phyloP scores from a whole-genome alignment of 1,140 invertebrate species.

The Cotesia vestalis region DNA sequence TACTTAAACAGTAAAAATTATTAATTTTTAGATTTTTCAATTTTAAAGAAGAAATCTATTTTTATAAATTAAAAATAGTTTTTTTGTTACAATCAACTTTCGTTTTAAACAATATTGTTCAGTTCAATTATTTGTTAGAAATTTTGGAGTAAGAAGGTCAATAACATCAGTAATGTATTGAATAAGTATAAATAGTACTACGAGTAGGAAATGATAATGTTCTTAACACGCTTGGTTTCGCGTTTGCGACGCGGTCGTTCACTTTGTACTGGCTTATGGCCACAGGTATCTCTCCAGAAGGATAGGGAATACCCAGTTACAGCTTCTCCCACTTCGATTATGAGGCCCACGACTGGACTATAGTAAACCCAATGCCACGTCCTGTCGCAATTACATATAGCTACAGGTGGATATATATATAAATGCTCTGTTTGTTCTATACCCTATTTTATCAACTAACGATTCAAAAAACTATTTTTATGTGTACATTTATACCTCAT shows the following conservation, averaged over 20 bases:
- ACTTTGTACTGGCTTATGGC: constrained; percentile 52
- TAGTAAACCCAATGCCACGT: constrained; percentile 19
- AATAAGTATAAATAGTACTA: constrained; percentile 1
- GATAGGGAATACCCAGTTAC: constrained; percentile 43
- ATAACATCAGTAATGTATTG: background rate
- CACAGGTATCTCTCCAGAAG: constrained; percentile 37
- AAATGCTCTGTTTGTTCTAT: too few relatives aligned
- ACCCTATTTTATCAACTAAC: too few relatives aligned
- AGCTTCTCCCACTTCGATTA: constrained; percentile 48
- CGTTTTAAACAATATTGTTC: too few relatives aligned
- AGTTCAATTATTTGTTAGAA: too few relatives aligned
- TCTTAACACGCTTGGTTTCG: constrained; percentile 34
- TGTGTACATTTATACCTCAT: too few relatives aligned
- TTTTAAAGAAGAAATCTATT: too few relatives aligned
- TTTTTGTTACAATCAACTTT: too few relatives aligned
- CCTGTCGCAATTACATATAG: background rate
- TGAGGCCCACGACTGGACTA: constrained; percentile 33
- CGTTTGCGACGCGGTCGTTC: constrained; percentile 52
- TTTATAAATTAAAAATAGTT: too few relatives aligned
- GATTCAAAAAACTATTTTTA: too few relatives aligned
- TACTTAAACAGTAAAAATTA: too few relatives aligned
- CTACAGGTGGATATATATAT: constrained; percentile 10
- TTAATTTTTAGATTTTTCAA: too few relatives aligned
- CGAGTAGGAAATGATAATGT: background rate
- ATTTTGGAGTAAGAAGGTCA: background rate